A percentile compares a stretch with the other conserved stretches of the same genome.
These are phyloP conservation scores for Xiphophorus hellerii DNA, from an alignment of 2,113 vertebrate genomes.

Conservation along the genomic window DNA sequence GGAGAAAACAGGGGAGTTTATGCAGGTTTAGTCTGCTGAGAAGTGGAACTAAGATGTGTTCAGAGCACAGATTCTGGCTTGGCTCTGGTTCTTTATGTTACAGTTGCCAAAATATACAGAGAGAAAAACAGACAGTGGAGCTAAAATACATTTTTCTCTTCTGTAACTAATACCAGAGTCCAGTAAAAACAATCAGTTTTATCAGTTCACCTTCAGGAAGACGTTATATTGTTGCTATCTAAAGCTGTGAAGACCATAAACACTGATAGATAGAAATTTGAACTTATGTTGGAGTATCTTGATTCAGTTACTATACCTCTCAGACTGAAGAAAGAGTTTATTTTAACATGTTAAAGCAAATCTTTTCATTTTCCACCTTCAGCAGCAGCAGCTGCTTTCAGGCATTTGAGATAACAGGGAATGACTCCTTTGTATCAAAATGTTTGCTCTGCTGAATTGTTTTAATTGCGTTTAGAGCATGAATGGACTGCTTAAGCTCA, in stretches of 20 bases:
- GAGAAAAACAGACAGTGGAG: conserved; percentile 20
- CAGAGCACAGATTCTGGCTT: conserved; percentile 32
- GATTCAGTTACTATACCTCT: neutral
- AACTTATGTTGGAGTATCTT: neutral
- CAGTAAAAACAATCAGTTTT: neutral
- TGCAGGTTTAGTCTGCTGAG: conserved; percentile 59
- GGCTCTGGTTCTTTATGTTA: conserved; percentile 40
- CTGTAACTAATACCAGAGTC: neutral
- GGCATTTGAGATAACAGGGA: neutral
- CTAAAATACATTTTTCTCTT: neutral
- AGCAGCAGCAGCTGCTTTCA: neutral
- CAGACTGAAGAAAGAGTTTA: neutral
- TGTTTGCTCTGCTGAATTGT: neutral
- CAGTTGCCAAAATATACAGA: conserved; percentile 26
- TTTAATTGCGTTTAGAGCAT: neutral
- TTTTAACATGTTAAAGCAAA: neutral
- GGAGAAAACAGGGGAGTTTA: conserved; percentile 32
- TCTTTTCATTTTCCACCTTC: neutral
- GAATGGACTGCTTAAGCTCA: neutral
- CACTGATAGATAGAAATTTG: too few relatives aligned
- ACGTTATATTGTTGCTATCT: neutral
- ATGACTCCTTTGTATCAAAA: neutral
- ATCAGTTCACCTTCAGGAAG: neutral
- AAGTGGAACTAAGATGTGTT: conserved; percentile 71
- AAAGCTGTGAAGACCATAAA: too few relatives aligned